Percentiles rank a stretch among this genome's conserved stretches.
These are phyloP conservation scores for Misgurnus mizolepis DNA, from an alignment of 2,113 vertebrate genomes.

Conservation along the genomic window DNA sequence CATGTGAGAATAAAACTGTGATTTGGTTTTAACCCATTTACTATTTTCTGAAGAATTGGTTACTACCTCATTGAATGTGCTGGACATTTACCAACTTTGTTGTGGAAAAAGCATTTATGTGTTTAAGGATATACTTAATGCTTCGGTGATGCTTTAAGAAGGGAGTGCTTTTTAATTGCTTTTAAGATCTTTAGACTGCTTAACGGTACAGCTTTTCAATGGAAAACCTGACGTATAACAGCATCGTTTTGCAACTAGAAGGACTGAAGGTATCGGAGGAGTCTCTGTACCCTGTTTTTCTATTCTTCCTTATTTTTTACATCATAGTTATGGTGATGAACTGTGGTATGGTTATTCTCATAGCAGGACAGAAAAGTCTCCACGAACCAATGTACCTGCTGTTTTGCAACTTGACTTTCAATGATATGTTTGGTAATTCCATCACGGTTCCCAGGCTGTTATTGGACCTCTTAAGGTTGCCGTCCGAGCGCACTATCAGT, in stretches of 20 bases:
- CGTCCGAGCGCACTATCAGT: conserved; percentile 53
- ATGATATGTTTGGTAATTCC: conserved; percentile 58
- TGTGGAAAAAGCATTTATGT: neutral
- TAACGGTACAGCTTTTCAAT: conserved; percentile 24
- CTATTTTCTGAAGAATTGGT: neutral
- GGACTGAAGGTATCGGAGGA: conserved; percentile 54
- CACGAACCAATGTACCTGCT: conserved; percentile 52
- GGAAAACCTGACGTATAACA: conserved; percentile 57
- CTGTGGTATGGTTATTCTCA: conserved; percentile 38
- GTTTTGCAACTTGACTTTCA: conserved; percentile 20
- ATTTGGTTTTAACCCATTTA: neutral
- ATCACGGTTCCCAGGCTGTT: conserved; percentile 55
- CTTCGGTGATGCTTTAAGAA: neutral
- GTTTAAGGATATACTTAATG: neutral
- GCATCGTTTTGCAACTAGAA: conserved; percentile 56
- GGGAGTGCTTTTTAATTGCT: neutral
- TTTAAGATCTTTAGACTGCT: neutral
- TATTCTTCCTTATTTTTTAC: conserved; percentile 55
- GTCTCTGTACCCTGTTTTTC: conserved; percentile 50
- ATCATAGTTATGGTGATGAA: conserved; percentile 52
- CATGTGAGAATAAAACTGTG: neutral
- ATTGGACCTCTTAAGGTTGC: conserved; percentile 41
- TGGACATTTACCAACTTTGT: neutral
- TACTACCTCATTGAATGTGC: neutral
- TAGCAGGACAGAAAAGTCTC: conserved; percentile 34